Evolutionary conservation across 2,113 vertebrate species (phyloP).

Genomic region (Ceuthmochares aereus): DNA sequence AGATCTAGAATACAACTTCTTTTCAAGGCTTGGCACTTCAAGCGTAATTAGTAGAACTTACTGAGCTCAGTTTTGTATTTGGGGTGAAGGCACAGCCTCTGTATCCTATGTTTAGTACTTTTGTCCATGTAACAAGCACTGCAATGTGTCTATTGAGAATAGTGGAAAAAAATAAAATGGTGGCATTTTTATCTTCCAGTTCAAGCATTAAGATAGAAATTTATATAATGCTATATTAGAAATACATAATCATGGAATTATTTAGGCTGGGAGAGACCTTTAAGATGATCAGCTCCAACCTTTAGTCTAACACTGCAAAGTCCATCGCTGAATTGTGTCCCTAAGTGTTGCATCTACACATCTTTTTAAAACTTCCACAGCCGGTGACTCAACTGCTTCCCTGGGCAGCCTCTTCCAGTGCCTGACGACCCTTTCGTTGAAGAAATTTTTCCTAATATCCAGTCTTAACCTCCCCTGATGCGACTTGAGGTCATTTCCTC

Average conservation of each 20-base stretch:
- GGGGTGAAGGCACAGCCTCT: background rate
- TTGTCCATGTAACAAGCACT: background rate
- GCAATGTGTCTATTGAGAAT: background rate
- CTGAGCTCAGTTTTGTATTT: background rate
- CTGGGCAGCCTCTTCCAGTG: too few species aligned
- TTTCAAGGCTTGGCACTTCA: background rate
- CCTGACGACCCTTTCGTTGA: too few species aligned
- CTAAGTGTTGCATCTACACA: too few species aligned
- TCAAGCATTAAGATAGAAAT: background rate
- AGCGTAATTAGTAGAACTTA: background rate
- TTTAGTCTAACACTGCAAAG: too few species aligned
- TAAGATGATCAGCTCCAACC: too few species aligned
- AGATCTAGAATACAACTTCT: background rate
- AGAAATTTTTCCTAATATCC: too few species aligned
- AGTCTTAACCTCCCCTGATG: too few species aligned
- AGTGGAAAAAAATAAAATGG: background rate
- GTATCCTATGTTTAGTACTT: background rate
- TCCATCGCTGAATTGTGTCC: too few species aligned
- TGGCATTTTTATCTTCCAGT: background rate
- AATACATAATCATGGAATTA: background rate
- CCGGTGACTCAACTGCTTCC: too few species aligned
- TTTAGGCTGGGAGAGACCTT: too few species aligned
- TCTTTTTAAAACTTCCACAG: too few species aligned
- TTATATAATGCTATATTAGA: background rate
- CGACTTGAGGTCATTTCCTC: too few species aligned